Percentiles rank a stretch among this genome's conserved stretches.
Conservation (phyloP, 2,888 invertebrate species). For the Scotopteryx bipunctaria region DNA sequence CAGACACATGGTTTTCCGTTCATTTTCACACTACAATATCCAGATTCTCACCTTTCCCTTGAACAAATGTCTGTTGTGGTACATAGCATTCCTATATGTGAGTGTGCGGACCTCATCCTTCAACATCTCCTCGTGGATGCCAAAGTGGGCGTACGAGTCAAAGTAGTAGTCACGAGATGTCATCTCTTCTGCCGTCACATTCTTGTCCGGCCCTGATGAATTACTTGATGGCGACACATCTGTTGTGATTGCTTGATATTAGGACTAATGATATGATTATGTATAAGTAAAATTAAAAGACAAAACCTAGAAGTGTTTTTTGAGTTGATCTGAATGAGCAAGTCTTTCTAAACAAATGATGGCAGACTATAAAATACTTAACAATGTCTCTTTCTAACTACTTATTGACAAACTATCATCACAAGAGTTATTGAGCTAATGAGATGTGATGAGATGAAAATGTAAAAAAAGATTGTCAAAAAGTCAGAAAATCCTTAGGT, state of each 20-base stretch:
- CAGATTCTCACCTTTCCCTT: conserved; percentile 90
- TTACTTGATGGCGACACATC: conserved; percentile 30
- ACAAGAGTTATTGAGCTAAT: no score
- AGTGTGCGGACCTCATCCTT: conserved; percentile 99
- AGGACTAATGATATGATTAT: no score
- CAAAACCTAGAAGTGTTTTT: no score
- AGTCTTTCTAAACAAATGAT: no score
- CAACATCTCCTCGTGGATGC: conserved; percentile 99
- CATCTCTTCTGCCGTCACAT: conserved; percentile 95
- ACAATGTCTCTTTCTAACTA: no score
- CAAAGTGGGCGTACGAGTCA: conserved; percentile 99
- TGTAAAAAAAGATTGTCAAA: not conserved
- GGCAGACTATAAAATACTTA: no score
- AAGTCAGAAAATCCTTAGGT: not conserved
- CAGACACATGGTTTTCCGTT: no score
- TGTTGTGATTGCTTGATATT: conserved; percentile 24
- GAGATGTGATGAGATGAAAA: not conserved
- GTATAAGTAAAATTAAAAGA: no score
- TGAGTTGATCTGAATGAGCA: no score
- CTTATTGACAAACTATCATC: no score
- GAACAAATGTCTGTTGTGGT: conserved; percentile 99
- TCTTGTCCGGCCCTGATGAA: conserved; percentile 60
- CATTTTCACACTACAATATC: not conserved
- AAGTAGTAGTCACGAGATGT: conserved; percentile 99
- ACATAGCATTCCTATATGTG: conserved; percentile 99